Conservation (phyloP, 2,888 invertebrate genomes). For the Pristionchus fissidentatus region DNA sequence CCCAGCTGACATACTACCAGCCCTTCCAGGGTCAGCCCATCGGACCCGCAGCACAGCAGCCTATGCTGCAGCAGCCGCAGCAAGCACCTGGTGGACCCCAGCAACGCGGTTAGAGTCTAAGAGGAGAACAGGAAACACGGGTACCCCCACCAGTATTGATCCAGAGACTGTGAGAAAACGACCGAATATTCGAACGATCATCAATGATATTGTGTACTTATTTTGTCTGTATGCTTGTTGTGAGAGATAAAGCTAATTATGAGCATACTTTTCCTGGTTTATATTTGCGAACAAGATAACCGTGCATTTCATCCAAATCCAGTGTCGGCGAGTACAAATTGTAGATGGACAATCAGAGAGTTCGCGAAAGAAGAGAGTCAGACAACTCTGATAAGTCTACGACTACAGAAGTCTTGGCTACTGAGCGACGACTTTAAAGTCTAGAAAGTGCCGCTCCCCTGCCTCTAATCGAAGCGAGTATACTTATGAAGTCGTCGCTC, state of each 20-base stretch:
- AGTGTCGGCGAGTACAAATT: neutral
- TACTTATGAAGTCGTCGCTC: too few relatives aligned
- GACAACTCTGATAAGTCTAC: too few relatives aligned
- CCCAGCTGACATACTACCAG: slow-evolving; percentile 18
- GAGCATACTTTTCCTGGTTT: too few relatives aligned
- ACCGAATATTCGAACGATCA: slow-evolving; percentile 13
- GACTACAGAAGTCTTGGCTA: too few relatives aligned
- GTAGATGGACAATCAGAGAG: neutral
- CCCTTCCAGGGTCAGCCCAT: slow-evolving; percentile 39
- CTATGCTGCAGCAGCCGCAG: slow-evolving; percentile 15
- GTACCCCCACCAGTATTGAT: slow-evolving; percentile 24
- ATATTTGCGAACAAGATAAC: neutral
- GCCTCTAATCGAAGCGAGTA: too few relatives aligned
- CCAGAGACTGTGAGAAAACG: neutral
- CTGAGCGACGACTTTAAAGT: too few relatives aligned
- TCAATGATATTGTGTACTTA: neutral
- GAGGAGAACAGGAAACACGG: neutral
- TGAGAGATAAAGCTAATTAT: neutral
- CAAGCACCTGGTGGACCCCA: neutral
- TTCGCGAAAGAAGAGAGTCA: too few relatives aligned
- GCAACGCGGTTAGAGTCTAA: slow-evolving; percentile 3
- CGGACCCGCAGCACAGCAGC: neutral
- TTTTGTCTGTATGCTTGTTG: neutral
- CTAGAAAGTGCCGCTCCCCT: too few relatives aligned
- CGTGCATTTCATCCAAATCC: neutral